Percentiles rank a stretch among this genome's conserved stretches.
Evolutionary conservation across 2,888 invertebrate species (phyloP).

Genomic region (Hirtodrosophila alboralis): DNA sequence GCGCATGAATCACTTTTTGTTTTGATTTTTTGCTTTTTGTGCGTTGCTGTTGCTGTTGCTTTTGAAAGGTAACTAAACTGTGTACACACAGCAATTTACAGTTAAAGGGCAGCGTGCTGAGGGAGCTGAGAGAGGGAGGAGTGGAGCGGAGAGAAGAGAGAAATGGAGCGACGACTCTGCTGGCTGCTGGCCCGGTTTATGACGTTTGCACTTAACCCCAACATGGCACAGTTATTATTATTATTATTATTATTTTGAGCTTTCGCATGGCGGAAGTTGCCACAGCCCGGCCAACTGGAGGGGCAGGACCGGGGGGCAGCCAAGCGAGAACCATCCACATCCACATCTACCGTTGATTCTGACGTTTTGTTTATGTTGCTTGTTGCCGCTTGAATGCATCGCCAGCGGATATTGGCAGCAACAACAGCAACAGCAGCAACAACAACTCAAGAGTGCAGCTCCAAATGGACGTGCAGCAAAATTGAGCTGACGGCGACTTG

Average conservation of each 20-base stretch:
- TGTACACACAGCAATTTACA: slow-evolving; percentile 49
- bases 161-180: slow-evolving; percentile 53
- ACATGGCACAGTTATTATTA: slow-evolving; percentile 73
- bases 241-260: slow-evolving; percentile 25
- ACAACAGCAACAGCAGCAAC: slow-evolving; percentile 24
- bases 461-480: slow-evolving; percentile 15
- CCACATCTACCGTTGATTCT: slow-evolving; percentile 33
- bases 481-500: slow-evolving; percentile 16
- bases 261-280: slow-evolving; percentile 53
- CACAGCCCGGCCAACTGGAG: neutral
- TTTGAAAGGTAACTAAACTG: slow-evolving; percentile 53
- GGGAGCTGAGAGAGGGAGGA: neutral
- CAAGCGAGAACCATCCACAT: slow-evolving; percentile 49
- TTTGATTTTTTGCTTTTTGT: slow-evolving; percentile 41
- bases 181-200: slow-evolving; percentile 59
- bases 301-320: slow-evolving; percentile 6
- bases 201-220: slow-evolving; percentile 75
- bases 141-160: slow-evolving; percentile 25
- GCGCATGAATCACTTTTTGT: slow-evolving; percentile 72
- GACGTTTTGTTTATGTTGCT: slow-evolving; percentile 24
- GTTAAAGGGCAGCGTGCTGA: slow-evolving; percentile 56
- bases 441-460: slow-evolving; percentile 41
- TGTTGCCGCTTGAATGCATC: slow-evolving; percentile 72
- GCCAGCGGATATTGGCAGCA: slow-evolving; percentile 68
- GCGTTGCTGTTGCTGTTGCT: slow-evolving; percentile 48